Evolutionary conservation across 1,140 invertebrate species (phyloP).

Genomic region (Medauroidea extradentata): DNA sequence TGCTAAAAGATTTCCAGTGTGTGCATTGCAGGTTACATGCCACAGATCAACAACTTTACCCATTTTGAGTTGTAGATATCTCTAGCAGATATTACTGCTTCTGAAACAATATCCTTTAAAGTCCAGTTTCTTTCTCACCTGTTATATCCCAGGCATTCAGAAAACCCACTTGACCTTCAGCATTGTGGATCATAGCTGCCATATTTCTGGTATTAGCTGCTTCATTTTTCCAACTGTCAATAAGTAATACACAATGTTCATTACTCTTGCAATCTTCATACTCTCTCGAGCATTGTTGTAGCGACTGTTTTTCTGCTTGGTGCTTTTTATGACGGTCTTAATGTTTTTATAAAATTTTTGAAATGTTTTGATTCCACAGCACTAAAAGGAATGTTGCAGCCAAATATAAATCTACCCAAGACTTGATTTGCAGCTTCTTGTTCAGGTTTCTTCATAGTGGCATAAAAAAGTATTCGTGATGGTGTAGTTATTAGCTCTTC

Average conservation of each 20-base stretch:
- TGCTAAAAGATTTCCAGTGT: slow-evolving; percentile 6
- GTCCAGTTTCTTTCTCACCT: slow-evolving; percentile 1
- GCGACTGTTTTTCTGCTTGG: background rate
- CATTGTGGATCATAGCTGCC: background rate
- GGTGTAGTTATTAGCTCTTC: too few species aligned
- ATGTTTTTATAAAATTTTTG: slow-evolving; percentile 1
- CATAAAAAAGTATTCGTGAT: background rate
- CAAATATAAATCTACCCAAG: background rate
- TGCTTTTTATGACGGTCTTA: background rate
- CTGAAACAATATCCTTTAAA: background rate
- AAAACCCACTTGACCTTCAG: slow-evolving; percentile 2
- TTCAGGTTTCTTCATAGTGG: background rate
- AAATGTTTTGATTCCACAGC: background rate
- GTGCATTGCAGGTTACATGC: slow-evolving; percentile 6
- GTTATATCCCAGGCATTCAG: slow-evolving; percentile 5
- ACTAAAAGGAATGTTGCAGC: slow-evolving; percentile 3
- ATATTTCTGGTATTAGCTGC: background rate
- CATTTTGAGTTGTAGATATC: slow-evolving; percentile 7
- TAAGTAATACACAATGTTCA: background rate
- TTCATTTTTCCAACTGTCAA: background rate
- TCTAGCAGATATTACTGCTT: background rate
- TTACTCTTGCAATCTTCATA: background rate
- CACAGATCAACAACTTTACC: slow-evolving; percentile 7
- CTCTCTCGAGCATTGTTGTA: background rate
- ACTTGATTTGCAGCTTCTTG: background rate